Conservation (phyloP, 2,888 invertebrate genomes). For the Ceriagrion tenellum region DNA sequence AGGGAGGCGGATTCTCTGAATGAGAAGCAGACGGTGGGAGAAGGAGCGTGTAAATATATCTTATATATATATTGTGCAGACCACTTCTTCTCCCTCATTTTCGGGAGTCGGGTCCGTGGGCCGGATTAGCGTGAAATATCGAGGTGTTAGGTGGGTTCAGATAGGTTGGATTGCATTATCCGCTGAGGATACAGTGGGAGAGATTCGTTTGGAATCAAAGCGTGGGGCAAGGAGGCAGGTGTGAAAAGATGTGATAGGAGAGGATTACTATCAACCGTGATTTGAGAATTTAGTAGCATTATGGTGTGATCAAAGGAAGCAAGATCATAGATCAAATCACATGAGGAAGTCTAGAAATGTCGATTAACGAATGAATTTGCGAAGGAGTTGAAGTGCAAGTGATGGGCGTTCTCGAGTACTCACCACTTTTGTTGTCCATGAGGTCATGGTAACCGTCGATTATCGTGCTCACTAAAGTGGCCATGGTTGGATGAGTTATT, state of each 20-base stretch:
- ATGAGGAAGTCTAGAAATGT: not conserved
- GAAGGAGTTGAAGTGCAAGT: not conserved
- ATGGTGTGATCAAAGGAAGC: not conserved
- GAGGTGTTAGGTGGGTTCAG: not conserved
- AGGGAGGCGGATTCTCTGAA: not conserved
- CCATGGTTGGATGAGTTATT: conserved; percentile 78
- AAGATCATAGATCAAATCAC: not conserved
- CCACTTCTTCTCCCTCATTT: not conserved
- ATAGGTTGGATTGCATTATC: not conserved
- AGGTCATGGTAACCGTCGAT: conserved; percentile 87
- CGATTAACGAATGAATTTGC: not conserved
- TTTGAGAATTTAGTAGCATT: not conserved
- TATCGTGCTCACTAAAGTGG: conserved; percentile 81
- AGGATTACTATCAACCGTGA: not conserved
- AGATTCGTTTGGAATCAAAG: not conserved
- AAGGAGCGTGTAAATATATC: not conserved
- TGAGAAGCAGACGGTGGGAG: not conserved
- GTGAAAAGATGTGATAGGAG: not conserved
- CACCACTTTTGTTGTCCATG: conserved; percentile 92
- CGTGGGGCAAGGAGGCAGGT: not conserved
- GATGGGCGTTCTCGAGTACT: conserved; percentile 75
- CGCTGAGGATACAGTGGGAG: not conserved
- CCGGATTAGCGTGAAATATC: not conserved
- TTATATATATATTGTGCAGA: not conserved
- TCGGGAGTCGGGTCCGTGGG: not conserved